A percentile compares a stretch with the other conserved stretches of the same genome.
phyloP scores from a whole-genome alignment of 2,797 vertebrate genomes.

The Phoxinus dragarum region DNA sequence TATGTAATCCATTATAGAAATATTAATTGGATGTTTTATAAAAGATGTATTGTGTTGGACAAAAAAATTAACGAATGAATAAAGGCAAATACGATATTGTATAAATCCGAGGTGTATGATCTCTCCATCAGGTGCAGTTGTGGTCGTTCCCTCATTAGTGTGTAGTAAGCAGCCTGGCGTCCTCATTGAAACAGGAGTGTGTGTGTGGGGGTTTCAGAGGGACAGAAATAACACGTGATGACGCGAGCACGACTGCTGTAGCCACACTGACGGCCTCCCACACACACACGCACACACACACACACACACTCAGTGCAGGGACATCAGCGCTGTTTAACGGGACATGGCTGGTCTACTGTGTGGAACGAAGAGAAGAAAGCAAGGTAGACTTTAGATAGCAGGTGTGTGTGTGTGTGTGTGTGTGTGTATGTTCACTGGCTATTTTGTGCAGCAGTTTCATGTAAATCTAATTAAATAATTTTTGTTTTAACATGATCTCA shows the following conservation, averaged over 20 bases:
- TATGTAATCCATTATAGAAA: background rate
- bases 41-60: background rate
- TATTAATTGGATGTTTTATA: background rate
- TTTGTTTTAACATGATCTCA: background rate
- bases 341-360: constrained; percentile 88
- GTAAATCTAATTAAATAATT: background rate
- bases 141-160: background rate
- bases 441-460: background rate
- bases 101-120: background rate
- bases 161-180: background rate
- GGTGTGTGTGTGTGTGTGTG: background rate
- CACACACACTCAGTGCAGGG: constrained; percentile 25
- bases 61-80: background rate
- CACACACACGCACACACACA: constrained; percentile 3
- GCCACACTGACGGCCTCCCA: constrained; percentile 63
- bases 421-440: background rate
- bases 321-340: constrained; percentile 40
- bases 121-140: background rate
- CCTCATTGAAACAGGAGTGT: constrained; percentile 76
- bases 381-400: constrained; percentile 71
- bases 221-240: constrained; percentile 81
- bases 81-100: background rate
- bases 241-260: constrained; percentile 70
- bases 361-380: constrained; percentile 85
- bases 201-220: constrained; percentile 75